Conservation (phyloP, 2,797 vertebrate genomes). For the Todus mexicanus region DNA sequence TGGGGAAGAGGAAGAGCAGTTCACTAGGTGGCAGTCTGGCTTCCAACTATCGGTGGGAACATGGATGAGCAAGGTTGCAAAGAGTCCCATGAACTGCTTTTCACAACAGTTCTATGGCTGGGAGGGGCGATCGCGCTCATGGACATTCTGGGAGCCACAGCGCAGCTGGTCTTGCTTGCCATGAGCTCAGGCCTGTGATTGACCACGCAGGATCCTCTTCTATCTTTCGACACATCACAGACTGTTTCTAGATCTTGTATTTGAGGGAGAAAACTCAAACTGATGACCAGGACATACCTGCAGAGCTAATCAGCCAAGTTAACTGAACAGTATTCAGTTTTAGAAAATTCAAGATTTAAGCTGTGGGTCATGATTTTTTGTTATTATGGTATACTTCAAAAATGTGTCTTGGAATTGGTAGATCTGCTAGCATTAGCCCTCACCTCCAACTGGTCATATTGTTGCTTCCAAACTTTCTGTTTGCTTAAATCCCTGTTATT, state of each 20-base stretch:
- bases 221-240: background rate
- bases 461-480: background rate
- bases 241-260: background rate
- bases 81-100: rapidly evolving
- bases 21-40: background rate
- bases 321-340: background rate
- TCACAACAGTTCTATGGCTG: background rate
- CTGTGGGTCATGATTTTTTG: background rate
- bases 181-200: background rate
- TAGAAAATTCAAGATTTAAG: background rate
- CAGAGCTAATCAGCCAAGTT: background rate
- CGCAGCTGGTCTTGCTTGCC: background rate
- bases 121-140: rapidly evolving
- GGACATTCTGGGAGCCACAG: background rate
- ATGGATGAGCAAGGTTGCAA: background rate
- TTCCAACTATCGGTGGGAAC: background rate
- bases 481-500: background rate
- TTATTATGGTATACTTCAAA: background rate
- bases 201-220: background rate
- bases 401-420: background rate
- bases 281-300: background rate
- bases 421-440: background rate
- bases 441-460: background rate
- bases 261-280: background rate
- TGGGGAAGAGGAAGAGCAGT: background rate